These are phyloP conservation scores for Dermochelys coriacea DNA, from an alignment of 2,797 vertebrate species.

Conservation along the genomic window DNA sequence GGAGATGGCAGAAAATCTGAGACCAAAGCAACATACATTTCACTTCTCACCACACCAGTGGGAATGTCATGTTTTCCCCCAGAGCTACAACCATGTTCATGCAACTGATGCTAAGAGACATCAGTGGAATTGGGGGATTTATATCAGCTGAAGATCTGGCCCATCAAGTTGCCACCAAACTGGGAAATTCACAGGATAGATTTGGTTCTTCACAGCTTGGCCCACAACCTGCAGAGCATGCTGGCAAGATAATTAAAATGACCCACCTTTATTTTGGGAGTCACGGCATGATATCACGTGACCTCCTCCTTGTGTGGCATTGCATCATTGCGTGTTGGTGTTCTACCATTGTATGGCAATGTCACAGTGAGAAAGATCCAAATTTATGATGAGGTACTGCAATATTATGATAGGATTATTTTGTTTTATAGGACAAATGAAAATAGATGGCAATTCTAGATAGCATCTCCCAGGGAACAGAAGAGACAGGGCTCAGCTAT, in stretches of 20 bases:
- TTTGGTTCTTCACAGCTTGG: not conserved
- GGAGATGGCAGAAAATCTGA: slow-evolving; percentile 68
- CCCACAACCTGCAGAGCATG: not conserved
- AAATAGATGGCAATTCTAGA: not conserved
- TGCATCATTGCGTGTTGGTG: accelerated
- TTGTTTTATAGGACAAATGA: not conserved
- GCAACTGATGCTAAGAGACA: slow-evolving; percentile 66
- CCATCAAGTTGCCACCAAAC: not conserved
- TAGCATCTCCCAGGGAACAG: not conserved
- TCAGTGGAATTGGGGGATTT: slow-evolving; percentile 36
- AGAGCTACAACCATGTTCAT: slow-evolving; percentile 68
- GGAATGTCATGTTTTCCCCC: slow-evolving; percentile 69
- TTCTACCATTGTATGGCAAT: not conserved
- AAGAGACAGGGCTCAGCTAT: slow-evolving; percentile 30
- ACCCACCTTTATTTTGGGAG: not conserved
- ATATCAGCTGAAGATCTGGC: slow-evolving; percentile 25
- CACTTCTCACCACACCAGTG: slow-evolving; percentile 60
- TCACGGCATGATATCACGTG: not conserved
- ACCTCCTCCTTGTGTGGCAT: not conserved
- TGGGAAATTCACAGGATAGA: not conserved
- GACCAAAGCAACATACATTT: slow-evolving; percentile 66
- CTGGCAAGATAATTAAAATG: not conserved
- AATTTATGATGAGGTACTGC: not conserved
- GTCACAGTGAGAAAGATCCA: not conserved
- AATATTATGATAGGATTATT: accelerated